phyloP scores from a whole-genome alignment of 2,797 vertebrate species.

The Pachyuromys duprasi region DNA sequence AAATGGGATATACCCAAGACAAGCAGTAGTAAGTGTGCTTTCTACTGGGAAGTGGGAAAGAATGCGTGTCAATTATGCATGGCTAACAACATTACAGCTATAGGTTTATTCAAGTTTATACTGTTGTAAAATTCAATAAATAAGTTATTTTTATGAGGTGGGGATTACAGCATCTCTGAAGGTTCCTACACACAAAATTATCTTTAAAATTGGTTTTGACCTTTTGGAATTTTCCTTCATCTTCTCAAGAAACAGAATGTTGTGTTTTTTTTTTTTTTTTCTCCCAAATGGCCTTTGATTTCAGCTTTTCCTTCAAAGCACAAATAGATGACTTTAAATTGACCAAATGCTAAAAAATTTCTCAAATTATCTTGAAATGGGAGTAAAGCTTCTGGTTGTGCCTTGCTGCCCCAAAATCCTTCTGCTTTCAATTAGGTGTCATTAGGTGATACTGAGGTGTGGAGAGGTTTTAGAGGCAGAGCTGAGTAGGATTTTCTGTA shows the following conservation, averaged over 20 bases:
- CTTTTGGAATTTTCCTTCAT: background rate
- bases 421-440: background rate
- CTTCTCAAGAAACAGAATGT: background rate
- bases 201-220: slow-evolving; percentile 27
- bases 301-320: background rate
- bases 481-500: background rate
- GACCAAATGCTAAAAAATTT: background rate
- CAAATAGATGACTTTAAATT: background rate
- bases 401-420: background rate
- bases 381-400: background rate
- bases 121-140: background rate
- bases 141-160: background rate
- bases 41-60: background rate
- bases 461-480: background rate
- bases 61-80: background rate
- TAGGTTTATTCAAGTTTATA: background rate
- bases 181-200: background rate
- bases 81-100: background rate
- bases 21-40: background rate
- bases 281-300: background rate
- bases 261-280: too few relatives aligned
- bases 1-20: slow-evolving; percentile 10
- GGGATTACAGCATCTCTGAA: background rate
- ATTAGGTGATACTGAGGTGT: background rate
- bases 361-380: background rate